Conservation (phyloP, 2,888 invertebrate species). For the Eustalomyia histrio region DNA sequence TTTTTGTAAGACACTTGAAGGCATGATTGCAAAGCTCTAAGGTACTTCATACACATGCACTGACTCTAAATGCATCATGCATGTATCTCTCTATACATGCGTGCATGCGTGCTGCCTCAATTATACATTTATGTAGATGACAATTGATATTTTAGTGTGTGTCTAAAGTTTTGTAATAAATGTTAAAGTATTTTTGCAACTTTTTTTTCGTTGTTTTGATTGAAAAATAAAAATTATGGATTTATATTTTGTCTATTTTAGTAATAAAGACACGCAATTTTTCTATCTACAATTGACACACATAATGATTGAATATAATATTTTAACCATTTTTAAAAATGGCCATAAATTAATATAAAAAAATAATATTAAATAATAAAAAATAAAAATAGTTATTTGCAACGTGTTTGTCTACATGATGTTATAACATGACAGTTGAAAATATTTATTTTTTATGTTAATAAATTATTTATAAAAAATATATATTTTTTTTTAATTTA, state of each 20-base stretch:
- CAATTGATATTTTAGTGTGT: constrained; percentile 46
- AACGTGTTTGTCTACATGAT: constrained; percentile 64
- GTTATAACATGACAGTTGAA: constrained; percentile 61
- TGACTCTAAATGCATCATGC: background rate
- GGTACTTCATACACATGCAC: constrained; percentile 34
- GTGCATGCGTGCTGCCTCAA: constrained; percentile 55
- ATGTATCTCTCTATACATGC: constrained; percentile 3
- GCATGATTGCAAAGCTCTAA: constrained; percentile 26
- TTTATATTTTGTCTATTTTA: constrained; percentile 35
- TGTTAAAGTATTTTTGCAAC: constrained; percentile 6
- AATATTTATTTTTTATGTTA: constrained; percentile 17
- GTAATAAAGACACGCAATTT: constrained; percentile 62
- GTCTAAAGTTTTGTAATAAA: constrained; percentile 18
- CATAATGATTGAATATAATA: constrained; percentile 55
- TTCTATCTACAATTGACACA: constrained; percentile 56
- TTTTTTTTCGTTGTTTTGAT: constrained; percentile 23
- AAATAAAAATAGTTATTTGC: constrained; percentile 30
- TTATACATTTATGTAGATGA: constrained; percentile 59
- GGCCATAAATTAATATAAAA: constrained; percentile 43
- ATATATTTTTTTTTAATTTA: background rate
- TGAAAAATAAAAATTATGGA: constrained; percentile 36
- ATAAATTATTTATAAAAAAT: background rate
- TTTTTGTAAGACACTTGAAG: constrained; percentile 35
- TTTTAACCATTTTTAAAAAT: constrained; percentile 45
- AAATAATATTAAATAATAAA: constrained; percentile 14